Percentiles rank a stretch among this genome's conserved stretches.
Conservation (phyloP, 2,113 vertebrate genomes). For the Holacanthus passer region DNA sequence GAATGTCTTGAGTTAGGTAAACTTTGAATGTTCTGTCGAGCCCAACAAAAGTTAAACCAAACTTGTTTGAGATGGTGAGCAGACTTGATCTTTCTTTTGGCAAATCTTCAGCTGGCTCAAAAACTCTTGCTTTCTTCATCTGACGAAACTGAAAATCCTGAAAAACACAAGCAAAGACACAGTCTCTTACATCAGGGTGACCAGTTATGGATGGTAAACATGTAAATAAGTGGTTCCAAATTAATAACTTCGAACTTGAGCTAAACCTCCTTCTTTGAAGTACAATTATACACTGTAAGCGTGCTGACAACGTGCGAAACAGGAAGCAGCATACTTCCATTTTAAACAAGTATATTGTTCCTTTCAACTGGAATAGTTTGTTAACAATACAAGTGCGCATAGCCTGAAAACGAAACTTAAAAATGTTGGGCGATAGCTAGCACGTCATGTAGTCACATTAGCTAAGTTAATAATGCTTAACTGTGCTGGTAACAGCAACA, state of each 20-base stretch:
- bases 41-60: slow-evolving; percentile 90
- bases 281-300: background rate
- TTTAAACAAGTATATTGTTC: background rate
- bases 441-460: background rate
- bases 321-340: background rate
- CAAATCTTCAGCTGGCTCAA: slow-evolving; percentile 86
- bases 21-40: slow-evolving; percentile 87
- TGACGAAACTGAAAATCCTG: slow-evolving; percentile 98
- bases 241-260: background rate
- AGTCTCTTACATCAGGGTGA: background rate
- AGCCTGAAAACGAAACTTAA: background rate
- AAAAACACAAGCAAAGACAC: slow-evolving; percentile 1
- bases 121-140: slow-evolving; percentile 93
- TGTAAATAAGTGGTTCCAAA: no score
- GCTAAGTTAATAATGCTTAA: background rate
- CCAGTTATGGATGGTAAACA: background rate
- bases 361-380: background rate
- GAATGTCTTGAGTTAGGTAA: slow-evolving; percentile 88
- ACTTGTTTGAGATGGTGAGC: slow-evolving; percentile 93
- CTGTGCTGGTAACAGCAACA: background rate
- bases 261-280: background rate
- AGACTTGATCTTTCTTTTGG: slow-evolving; percentile 91
- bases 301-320: background rate
- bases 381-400: background rate
- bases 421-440: background rate